These are phyloP conservation scores for Synanceia verrucosa DNA, from an alignment of 2,797 vertebrate species.

Conservation along the genomic window DNA sequence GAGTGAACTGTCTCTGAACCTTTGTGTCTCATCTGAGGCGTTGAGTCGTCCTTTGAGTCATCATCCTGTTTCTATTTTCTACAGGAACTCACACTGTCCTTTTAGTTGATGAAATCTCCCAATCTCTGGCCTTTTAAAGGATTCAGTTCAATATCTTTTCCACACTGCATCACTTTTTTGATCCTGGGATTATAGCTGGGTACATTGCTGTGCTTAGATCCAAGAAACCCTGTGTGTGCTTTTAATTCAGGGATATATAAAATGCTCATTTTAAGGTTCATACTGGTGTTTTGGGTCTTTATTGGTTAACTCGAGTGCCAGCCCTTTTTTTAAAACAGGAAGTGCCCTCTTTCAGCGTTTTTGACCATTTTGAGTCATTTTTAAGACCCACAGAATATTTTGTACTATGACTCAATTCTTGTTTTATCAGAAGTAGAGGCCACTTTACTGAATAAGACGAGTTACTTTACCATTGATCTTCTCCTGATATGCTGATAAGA, in stretches of 20 bases:
- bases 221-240: not conserved
- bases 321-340: no score
- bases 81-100: conserved; percentile 66
- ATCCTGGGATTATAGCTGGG: conserved; percentile 51
- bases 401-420: no score
- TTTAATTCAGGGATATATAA: no score
- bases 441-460: not conserved
- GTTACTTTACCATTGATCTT: conserved; percentile 15
- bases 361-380: no score
- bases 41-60: conserved; percentile 63
- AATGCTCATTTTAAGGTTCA: no score
- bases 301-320: no score
- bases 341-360: no score
- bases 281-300: no score
- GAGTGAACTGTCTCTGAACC: conserved; percentile 73
- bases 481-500: conserved; percentile 1
- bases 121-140: conserved; percentile 52
- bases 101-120: conserved; percentile 72
- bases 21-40: conserved; percentile 54
- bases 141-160: conserved; percentile 40
- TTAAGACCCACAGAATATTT: no score
- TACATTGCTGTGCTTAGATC: not conserved
- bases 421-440: no score
- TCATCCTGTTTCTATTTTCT: conserved; percentile 38
- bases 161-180: conserved; percentile 26